Evolutionary conservation across 2,888 invertebrate species (phyloP), one percentile per base, ranked within the genome.

Genomic region (Rotaria sp.): DNA sequence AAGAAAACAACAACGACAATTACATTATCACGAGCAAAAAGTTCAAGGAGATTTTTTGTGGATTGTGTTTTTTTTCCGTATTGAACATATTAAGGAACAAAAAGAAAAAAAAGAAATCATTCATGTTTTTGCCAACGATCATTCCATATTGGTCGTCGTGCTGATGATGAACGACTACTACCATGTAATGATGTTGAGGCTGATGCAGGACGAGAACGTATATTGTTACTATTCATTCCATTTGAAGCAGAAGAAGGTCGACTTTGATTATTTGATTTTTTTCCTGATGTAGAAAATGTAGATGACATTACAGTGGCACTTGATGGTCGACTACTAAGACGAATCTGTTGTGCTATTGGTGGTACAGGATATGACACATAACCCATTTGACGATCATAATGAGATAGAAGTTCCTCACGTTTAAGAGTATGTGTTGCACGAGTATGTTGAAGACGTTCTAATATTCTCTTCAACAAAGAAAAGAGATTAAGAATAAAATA

Each of bases 111-210:
- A 18, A 21, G 2, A 38, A 21, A 8, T 67, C 67, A 67, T 67
- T 67, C 67, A 2, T 67, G 67, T 21, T 80, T 45, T 80, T 80
- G 80, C 80, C 80, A 80, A n/a, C 80, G 80, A 80, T 80, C 45
- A 80, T 80, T 80, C 80, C 80, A 80, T 45, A 45, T 80, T 2
- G 80, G 80, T n/a, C 45, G 41, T 26, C 80, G 80, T 1, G 45
- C 45, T n/a, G 80, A 41, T n/a, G 80, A 80, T n/a, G 80, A 41
- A 45, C 45, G 45, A 45, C 80, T 41, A 80, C 80, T 80, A 11
- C 80, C 80, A 45, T 24, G 45, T n/a, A 80, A 13, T 26, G 80
- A 45, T 45, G 26, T 80, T 0, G 80, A 15, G 0, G 80, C 80
- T 41, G 80, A 80, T 21, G 10, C 21, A 26, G 80, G 80, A 13